These are phyloP conservation scores for Corythornis madagascariensis DNA, from an alignment of 2,113 vertebrate species.

Conservation along the genomic window DNA sequence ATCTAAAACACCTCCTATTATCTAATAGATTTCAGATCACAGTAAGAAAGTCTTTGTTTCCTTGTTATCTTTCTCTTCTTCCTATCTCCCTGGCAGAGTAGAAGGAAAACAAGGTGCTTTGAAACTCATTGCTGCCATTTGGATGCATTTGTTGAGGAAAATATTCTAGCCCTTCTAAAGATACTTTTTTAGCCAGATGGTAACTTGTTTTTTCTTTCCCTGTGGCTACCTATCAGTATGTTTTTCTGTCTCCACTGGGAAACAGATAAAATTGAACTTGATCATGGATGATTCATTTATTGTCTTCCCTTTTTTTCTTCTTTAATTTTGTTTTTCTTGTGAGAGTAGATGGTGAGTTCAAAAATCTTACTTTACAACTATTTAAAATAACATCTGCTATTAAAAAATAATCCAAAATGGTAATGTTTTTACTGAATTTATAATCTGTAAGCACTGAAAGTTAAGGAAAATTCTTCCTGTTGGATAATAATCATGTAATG, in stretches of 20 bases:
- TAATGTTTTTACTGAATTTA: background rate
- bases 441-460: no score
- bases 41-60: background rate
- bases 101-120: background rate
- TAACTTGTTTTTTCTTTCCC: background rate
- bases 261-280: background rate
- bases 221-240: background rate
- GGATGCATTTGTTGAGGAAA: background rate
- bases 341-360: background rate
- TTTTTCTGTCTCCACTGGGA: background rate
- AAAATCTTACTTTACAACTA: background rate
- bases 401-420: background rate
- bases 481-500: background rate
- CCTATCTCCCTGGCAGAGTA: background rate
- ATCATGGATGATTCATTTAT: background rate
- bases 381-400: background rate
- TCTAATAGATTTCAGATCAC: background rate
- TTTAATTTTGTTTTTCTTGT: background rate
- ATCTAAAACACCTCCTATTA: rapidly evolving
- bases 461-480: background rate
- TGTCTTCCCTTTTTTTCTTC: background rate
- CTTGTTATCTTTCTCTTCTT: background rate
- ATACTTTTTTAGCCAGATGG: background rate
- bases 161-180: background rate
- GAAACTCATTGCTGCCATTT: background rate